A percentile compares a stretch with the other conserved stretches of the same genome.
Evolutionary conservation across 1,140 invertebrate species (phyloP).

Genomic region (Procambarus clarkii): DNA sequence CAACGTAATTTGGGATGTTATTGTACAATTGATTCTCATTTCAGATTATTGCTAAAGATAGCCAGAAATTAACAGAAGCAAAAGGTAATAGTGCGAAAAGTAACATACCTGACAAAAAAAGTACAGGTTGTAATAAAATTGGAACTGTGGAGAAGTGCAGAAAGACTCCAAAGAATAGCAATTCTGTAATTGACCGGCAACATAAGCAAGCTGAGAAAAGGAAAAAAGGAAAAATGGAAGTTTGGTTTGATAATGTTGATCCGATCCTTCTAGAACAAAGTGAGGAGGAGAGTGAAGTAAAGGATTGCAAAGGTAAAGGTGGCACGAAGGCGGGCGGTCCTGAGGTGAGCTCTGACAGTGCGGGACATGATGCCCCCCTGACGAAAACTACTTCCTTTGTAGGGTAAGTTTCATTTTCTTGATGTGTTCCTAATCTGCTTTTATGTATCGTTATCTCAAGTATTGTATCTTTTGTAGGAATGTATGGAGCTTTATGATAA

Average conservation of each 20-base stretch:
- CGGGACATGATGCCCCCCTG: neutral
- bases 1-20: neutral
- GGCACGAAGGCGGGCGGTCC: neutral
- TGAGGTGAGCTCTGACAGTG: neutral
- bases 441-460: too few relatives aligned
- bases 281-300: conserved; percentile 43
- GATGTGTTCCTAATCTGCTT: too few relatives aligned
- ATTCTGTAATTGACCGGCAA: neutral
- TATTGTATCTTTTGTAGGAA: too few relatives aligned
- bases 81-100: neutral
- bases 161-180: neutral
- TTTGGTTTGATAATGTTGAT: conserved; percentile 79
- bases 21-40: neutral
- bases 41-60: conserved; percentile 13
- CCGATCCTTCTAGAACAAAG: conserved; percentile 74
- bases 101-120: neutral
- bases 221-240: conserved; percentile 72
- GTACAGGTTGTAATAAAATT: neutral
- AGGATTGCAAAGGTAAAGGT: conserved; percentile 3
- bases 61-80: neutral
- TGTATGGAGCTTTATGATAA: too few relatives aligned
- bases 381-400: conserved; percentile 37
- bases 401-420: neutral
- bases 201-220: neutral
- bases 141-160: neutral